Evolutionary conservation across 2,888 invertebrate genomes (phyloP), one percentile per base, ranked within the genome.

Genomic region (Gandaritis pyraliata): DNA sequence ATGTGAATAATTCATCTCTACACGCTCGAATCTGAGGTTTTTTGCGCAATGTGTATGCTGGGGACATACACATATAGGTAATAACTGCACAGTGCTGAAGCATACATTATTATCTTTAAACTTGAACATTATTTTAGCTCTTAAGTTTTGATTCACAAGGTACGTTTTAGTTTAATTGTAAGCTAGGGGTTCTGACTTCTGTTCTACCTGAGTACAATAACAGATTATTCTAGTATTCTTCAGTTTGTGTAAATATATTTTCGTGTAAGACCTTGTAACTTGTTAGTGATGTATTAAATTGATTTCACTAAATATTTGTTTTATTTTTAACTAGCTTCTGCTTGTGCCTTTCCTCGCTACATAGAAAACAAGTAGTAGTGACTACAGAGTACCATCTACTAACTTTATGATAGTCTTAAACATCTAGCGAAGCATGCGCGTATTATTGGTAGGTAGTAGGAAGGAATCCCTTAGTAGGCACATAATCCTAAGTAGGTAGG

Each of bases 261-360:
- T 86, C 85, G 15, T 64, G 41, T 65, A 70, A 68, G 74, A 73
- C 75, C 75, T 80, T 55, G 74, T 86, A 83, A 85, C 76, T 79
- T 81, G 79, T 86, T 88, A 88, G 88, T 82, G 79, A 82, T 71
- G 57, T 65, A 70, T 82, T 86, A 82, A 80, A 86, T 81, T 86
- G 82, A 85, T 85, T 83, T 86, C 80, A 80, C 78, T 81, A 67
- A 73, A 64, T 66, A 68, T 54, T 68, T 55, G 69, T 80, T 82
- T 81, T 77, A 72, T 79, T 80, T 48, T 13, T 6, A 16, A 2
- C 10, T 16, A 16, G 4, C 13, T 10, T 16, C 43, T 16, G 16
- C 11, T 11, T 2, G 10, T n/a, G 15, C 7, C 43, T 43, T 43
- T 6, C 10, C 16, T 15, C 8, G 5, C 7, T 15, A 13, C 15